Conservation (phyloP, 2,888 invertebrate genomes). For the Watsonalla binaria region DNA sequence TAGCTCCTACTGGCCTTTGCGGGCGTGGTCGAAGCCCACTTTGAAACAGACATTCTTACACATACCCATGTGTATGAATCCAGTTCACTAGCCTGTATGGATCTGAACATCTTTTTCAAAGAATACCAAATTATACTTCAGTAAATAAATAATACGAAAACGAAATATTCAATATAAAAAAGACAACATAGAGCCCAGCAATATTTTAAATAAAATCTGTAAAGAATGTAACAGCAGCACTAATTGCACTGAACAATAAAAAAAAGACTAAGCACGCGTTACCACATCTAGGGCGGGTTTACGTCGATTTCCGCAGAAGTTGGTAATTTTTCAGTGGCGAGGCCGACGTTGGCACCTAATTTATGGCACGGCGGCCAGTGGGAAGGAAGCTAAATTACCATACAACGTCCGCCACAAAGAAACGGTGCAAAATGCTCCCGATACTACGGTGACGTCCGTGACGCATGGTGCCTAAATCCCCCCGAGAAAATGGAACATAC, state of each 20-base stretch:
- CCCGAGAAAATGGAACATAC: background rate
- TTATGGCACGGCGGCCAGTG: conserved; percentile 56
- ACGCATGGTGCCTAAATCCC: conserved; percentile 27
- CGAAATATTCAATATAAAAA: too few relatives aligned
- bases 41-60: too few relatives aligned
- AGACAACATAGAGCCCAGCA: too few relatives aligned
- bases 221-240: too few relatives aligned
- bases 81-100: too few relatives aligned
- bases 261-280: background rate
- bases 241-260: conserved; percentile 2
- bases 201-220: too few relatives aligned
- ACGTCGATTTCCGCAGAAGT: conserved; percentile 47
- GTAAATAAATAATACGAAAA: too few relatives aligned
- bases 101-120: too few relatives aligned
- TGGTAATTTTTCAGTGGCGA: conserved; percentile 68
- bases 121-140: too few relatives aligned
- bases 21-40: too few relatives aligned
- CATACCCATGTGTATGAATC: too few relatives aligned
- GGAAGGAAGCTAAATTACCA: conserved; percentile 74
- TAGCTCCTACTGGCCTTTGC: background rate
- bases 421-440: conserved; percentile 53
- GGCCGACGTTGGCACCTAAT: conserved; percentile 64
- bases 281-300: conserved; percentile 29
- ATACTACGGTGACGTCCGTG: conserved; percentile 41
- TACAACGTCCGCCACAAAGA: conserved; percentile 68